Percentiles rank a stretch among this genome's conserved stretches.
phyloP scores from a whole-genome alignment of 2,797 vertebrate genomes.

The Argentina silus region DNA sequence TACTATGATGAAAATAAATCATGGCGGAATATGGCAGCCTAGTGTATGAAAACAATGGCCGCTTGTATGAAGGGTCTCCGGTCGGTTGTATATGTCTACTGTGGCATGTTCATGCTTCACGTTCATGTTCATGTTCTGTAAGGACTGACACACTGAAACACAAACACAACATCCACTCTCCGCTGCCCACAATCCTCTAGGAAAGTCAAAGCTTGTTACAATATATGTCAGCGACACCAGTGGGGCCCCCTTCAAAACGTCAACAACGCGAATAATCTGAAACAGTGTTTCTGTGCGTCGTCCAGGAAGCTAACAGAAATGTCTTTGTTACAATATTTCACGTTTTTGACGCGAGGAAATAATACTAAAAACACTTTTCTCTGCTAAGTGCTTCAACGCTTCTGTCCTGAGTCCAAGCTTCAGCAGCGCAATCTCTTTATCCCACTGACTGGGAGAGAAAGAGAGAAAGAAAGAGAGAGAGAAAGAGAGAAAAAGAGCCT shows the following conservation, averaged over 20 bases:
- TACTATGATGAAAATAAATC: constrained; percentile 10
- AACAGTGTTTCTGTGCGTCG: background rate
- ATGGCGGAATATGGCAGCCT: constrained; percentile 10
- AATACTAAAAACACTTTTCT: background rate
- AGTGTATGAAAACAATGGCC: background rate
- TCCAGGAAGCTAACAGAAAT: no score
- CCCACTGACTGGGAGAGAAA: constrained; percentile 13
- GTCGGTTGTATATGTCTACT: background rate
- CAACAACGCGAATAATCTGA: background rate
- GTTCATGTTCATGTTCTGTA: no score
- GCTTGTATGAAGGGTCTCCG: background rate
- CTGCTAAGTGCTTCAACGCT: background rate
- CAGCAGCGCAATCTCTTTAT: constrained; percentile 20
- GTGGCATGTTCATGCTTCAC: constrained; percentile 3
- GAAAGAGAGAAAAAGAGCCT: background rate
- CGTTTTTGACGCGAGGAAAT: background rate
- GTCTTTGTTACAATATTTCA: no score
- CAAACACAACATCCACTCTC: no score
- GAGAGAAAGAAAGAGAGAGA: background rate
- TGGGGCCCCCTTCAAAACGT: no score
- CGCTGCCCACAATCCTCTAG: no score
- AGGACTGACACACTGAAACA: no score
- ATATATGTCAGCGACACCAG: no score
- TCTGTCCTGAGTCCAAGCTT: background rate
- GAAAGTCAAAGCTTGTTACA: no score